These are phyloP conservation scores for Syndactyla subalaris DNA, from an alignment of 2,797 vertebrate species.

Conservation along the genomic window DNA sequence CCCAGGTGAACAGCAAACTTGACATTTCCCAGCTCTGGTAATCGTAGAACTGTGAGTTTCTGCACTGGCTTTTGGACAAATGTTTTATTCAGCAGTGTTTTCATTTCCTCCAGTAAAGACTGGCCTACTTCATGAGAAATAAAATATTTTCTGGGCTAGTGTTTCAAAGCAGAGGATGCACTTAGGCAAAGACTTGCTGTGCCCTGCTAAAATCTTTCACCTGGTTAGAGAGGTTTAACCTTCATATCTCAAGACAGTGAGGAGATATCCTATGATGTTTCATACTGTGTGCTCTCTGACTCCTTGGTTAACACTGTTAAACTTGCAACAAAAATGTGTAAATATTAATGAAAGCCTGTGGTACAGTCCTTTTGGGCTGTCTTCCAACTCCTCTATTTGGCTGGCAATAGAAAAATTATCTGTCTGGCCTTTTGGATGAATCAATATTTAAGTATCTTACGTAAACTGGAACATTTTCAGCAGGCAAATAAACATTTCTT, in stretches of 20 bases:
- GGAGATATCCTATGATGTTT: background rate
- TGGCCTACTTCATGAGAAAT: background rate
- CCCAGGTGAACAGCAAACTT: background rate
- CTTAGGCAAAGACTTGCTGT: background rate
- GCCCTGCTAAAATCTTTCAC: background rate
- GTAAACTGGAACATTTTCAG: background rate
- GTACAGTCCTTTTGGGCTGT: background rate
- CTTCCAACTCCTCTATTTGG: conserved; percentile 1
- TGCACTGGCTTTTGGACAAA: background rate
- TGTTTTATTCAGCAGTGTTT: background rate
- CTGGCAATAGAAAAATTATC: background rate
- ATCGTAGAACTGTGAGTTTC: background rate
- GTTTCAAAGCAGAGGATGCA: background rate
- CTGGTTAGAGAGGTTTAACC: background rate
- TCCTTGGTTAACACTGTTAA: background rate
- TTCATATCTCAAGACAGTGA: background rate
- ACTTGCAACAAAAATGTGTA: background rate
- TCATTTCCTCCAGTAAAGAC: background rate
- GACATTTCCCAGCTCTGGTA: background rate
- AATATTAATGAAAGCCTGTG: background rate
- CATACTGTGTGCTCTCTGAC: background rate
- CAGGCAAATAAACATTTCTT: background rate
- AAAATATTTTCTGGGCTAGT: background rate
- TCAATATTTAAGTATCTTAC: conserved; percentile 13
- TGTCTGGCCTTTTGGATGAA: conserved; percentile 9